Percentiles rank a stretch among this genome's conserved stretches.
phyloP scores from a whole-genome alignment of 2,113 vertebrate genomes.

The Hystrix cristata region DNA sequence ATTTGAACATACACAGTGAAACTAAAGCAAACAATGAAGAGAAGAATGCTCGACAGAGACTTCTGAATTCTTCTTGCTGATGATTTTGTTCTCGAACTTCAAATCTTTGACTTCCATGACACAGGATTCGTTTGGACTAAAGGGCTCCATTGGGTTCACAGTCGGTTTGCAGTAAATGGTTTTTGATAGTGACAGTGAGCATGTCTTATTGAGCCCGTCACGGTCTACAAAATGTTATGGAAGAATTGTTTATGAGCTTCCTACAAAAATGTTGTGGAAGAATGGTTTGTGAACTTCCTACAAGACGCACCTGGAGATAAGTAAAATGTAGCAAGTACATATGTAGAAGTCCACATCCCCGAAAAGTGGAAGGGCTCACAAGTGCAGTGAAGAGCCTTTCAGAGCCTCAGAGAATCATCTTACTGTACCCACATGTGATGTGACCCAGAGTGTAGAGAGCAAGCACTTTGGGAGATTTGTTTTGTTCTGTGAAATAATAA shows the following conservation, averaged over 20 bases:
- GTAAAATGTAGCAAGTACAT: not conserved
- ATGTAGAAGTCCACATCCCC: not conserved
- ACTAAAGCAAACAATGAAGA: slow-evolving; percentile 68
- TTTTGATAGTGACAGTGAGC: not conserved
- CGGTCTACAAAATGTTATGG: not conserved
- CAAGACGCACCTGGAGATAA: not conserved
- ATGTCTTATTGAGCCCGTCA: not conserved
- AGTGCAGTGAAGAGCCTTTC: not conserved
- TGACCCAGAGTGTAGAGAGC: not conserved
- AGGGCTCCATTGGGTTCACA: not conserved
- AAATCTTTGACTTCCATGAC: not conserved
- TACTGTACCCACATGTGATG: not conserved
- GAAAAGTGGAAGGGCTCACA: not conserved
- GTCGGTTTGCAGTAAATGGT: not conserved
- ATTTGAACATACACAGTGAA: slow-evolving; percentile 21
- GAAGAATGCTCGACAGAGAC: slow-evolving; percentile 87
- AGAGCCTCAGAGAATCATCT: not conserved
- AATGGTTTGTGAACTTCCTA: not conserved
- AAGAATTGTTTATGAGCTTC: not conserved
- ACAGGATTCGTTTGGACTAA: not conserved
- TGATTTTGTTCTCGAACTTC: not conserved
- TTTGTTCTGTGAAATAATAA: slow-evolving; percentile 30
- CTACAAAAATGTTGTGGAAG: not conserved
- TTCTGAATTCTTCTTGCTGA: slow-evolving; percentile 88
- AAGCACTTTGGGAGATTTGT: not conserved